Base-by-base conservation (phyloP, 2,797 vertebrate species). In the Sebastes vulpes region DNA sequence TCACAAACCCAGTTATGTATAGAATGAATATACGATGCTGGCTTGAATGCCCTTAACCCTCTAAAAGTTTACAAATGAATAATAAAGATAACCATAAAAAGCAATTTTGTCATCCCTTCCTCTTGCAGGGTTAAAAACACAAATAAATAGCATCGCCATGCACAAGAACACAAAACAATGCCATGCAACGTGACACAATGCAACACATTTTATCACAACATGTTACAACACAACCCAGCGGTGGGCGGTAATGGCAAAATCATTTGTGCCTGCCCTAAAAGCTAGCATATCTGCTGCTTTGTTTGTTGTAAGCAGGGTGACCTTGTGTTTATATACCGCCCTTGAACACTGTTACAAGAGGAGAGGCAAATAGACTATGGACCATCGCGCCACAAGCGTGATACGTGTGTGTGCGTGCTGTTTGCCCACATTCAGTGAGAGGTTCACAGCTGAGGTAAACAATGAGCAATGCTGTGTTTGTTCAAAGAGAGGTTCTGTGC, bases 261-360 rank as follows among this genome's bases (percentile, higher is more conserved):
- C 10, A 18, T 35, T 28, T 52, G 23, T 28, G 57, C 20, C 16
- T 48, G 66, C 54, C 64, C 35, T 64, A 50, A 79, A 86, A 67
- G 61, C 53, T 23, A 16, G 29, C 21, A 31, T 83, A 79, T 84
- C 82, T 82, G 81, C 73, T 75, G 69, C 79, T 88, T 84, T 88
- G 85, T 92, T 92, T 89, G 86, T 81, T 73, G 50, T 54, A 42
- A 76, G 79, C 83, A 56, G 65, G 25, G 7, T 77, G 82, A 87
- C 87, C 89, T 92, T 91, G 92, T 65, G 75, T 73, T 80, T 81
- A 73, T 83, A 65, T 58, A 61, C 75, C 10, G 38, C 81, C 92
- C 91, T 92, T 92, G 90, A 86, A 86, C 69, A 80, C 65, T 68
- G 83, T 85, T 86, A 88, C 87, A 81, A 78, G 68, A 79, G 68